These are phyloP conservation scores for Aythya baeri DNA, from an alignment of 2,113 vertebrate genomes.

Conservation along the genomic window DNA sequence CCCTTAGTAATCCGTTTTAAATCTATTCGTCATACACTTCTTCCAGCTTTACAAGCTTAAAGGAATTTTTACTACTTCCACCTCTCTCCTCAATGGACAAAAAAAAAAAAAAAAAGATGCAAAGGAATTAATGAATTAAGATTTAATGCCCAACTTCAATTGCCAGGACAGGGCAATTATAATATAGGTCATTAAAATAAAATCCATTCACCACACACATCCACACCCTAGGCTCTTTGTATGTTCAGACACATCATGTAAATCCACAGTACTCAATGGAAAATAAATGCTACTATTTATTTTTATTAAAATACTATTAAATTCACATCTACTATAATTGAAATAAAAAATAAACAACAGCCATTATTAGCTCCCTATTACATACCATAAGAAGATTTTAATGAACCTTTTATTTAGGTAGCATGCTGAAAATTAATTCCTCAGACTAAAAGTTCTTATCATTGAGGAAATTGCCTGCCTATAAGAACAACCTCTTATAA, in stretches of 20 bases:
- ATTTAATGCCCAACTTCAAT: slow-evolving; percentile 52
- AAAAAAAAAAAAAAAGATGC: neutral
- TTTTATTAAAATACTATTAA: slow-evolving; percentile 41
- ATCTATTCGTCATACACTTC: slow-evolving; percentile 15
- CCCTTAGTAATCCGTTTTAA: neutral
- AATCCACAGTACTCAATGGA: neutral
- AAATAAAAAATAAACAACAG: slow-evolving; percentile 13
- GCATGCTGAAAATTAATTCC: slow-evolving; percentile 66
- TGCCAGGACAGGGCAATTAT: slow-evolving; percentile 28
- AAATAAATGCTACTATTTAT: slow-evolving; percentile 44
- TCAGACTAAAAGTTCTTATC: slow-evolving; percentile 62
- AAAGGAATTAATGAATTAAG: slow-evolving; percentile 25
- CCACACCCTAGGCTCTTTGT: neutral
- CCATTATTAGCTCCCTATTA: slow-evolving; percentile 30
- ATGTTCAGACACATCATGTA: neutral
- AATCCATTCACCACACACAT: slow-evolving; percentile 28
- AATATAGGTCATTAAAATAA: slow-evolving; percentile 32
- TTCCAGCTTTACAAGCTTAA: slow-evolving; percentile 28
- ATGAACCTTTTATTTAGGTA: slow-evolving; percentile 64
- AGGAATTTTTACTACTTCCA: neutral
- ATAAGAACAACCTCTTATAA: neutral
- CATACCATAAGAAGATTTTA: slow-evolving; percentile 35
- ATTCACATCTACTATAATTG: slow-evolving; percentile 43
- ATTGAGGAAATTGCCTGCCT: slow-evolving; percentile 19
- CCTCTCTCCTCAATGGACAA: neutral